Percentiles rank a stretch among this genome's conserved stretches.
phyloP scores from a whole-genome alignment of 2,888 invertebrate species.

The Quadroppia sp. region DNA sequence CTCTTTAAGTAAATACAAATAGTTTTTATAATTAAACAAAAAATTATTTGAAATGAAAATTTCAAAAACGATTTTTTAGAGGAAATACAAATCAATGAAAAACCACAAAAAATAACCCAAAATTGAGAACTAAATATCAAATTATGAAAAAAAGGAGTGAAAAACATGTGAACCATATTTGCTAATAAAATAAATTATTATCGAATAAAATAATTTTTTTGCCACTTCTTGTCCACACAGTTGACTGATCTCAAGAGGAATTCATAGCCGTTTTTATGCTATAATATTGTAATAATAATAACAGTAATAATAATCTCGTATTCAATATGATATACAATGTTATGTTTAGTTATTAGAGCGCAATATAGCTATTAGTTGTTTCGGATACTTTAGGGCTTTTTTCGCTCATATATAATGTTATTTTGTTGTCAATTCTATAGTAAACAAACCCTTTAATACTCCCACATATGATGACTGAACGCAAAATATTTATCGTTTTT shows the following conservation, averaged over 20 bases:
- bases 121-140: not conserved
- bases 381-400: not conserved
- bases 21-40: too few species aligned
- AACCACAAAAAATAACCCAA: too few species aligned
- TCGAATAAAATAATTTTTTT: not conserved
- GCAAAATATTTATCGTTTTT: too few species aligned
- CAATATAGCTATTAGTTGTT: slow-evolving; percentile 8
- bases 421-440: too few species aligned
- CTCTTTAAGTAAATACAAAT: too few species aligned
- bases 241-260: slow-evolving; percentile 11
- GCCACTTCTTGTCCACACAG: not conserved
- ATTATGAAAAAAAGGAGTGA: not conserved
- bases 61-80: too few species aligned
- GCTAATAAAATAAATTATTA: not conserved
- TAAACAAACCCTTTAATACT: too few species aligned
- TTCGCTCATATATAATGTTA: too few species aligned
- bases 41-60: too few species aligned
- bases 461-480: not conserved
- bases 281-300: not conserved
- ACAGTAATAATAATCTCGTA: not conserved
- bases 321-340: not conserved
- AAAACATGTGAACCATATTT: not conserved
- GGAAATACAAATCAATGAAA: too few species aligned
- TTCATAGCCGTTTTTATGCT: not conserved
- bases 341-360: slow-evolving; percentile 8